These are phyloP conservation scores for Caenorhabditis drosophilae DNA, from an alignment of 2,888 invertebrate genomes.

Conservation along the genomic window DNA sequence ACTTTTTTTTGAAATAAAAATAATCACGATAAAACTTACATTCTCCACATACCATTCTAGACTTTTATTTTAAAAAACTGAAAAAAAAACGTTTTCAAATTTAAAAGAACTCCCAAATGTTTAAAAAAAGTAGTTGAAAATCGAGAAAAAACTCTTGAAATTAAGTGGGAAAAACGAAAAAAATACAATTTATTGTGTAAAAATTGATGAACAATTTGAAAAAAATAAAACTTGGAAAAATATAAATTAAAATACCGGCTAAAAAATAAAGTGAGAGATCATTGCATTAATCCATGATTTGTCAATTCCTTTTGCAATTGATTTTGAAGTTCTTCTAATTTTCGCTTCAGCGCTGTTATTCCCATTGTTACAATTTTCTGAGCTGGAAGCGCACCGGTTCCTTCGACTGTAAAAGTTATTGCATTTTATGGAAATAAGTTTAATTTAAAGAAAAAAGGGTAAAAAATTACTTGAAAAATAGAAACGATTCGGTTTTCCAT, in stretches of 20 bases:
- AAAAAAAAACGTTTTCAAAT: neutral
- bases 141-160: too few relatives aligned
- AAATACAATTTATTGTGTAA: too few relatives aligned
- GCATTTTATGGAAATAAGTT: neutral
- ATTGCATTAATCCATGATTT: slow-evolving; percentile 22
- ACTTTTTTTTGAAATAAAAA: neutral
- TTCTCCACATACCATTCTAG: slow-evolving; percentile 29
- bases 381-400: slow-evolving; percentile 89
- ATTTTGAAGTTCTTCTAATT: slow-evolving; percentile 86
- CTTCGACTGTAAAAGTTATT: slow-evolving; percentile 78
- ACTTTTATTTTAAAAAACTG: neutral
- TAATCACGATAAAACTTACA: slow-evolving; percentile 9
- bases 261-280: slow-evolving; percentile 4
- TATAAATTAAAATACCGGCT: neutral
- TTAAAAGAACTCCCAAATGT: too few relatives aligned
- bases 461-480: slow-evolving; percentile 74
- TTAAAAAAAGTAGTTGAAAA: too few relatives aligned
- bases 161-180: too few relatives aligned
- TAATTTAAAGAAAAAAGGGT: slow-evolving; percentile 4
- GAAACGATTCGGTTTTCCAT: slow-evolving; percentile 94
- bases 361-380: slow-evolving; percentile 96
- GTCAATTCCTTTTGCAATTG: slow-evolving; percentile 22
- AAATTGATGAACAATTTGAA: too few relatives aligned
- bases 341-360: slow-evolving; percentile 88
- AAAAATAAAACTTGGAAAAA: slow-evolving; percentile 3